Evolutionary conservation across 2,797 vertebrate genomes (phyloP).

Genomic region (Falco rusticolus): DNA sequence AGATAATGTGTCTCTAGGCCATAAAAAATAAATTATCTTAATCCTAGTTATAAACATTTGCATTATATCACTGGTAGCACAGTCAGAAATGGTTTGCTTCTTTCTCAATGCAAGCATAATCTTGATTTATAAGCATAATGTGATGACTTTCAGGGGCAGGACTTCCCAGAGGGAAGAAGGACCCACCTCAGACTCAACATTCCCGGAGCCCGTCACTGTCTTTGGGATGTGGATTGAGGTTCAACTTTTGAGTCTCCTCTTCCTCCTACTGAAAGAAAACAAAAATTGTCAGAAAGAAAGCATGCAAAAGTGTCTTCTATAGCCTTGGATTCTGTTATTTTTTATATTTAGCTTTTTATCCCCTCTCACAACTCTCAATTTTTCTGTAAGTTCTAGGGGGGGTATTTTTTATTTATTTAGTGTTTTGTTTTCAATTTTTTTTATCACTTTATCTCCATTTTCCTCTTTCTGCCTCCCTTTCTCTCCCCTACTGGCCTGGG

Average conservation of each 20-base stretch:
- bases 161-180: background rate
- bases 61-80: background rate
- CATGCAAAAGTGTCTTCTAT: background rate
- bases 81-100: background rate
- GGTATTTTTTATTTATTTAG: background rate
- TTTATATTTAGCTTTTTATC: background rate
- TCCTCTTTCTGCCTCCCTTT: background rate
- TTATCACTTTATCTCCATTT: background rate
- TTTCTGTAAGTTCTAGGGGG: background rate
- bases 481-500: background rate
- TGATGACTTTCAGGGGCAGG: background rate
- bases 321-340: background rate
- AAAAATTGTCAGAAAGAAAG: background rate
- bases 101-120: background rate
- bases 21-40: background rate
- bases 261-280: background rate
- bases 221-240: background rate
- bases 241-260: background rate
- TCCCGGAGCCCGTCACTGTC: background rate
- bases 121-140: background rate
- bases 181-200: background rate
- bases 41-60: background rate
- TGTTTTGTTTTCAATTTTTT: background rate
- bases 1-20: background rate
- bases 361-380: background rate